Evolutionary conservation across 2,113 vertebrate genomes (phyloP).

Genomic region (Acrocephalus arundinaceus): DNA sequence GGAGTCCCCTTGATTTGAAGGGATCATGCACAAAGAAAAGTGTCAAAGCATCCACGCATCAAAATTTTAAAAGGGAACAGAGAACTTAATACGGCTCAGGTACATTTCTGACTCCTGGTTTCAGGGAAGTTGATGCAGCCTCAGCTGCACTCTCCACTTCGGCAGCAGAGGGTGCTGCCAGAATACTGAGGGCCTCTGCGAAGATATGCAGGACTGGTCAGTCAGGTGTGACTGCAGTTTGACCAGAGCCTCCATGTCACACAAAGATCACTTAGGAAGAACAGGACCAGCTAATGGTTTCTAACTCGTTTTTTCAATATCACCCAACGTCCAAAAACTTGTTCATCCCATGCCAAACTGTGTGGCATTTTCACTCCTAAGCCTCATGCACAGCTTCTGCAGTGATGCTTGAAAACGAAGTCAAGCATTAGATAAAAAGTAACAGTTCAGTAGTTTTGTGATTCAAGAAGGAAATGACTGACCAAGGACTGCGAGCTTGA

Average conservation of each 20-base stretch:
- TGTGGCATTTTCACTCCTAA: neutral
- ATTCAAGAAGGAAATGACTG: neutral
- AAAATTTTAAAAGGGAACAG: neutral
- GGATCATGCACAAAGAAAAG: neutral
- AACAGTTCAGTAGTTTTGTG: neutral
- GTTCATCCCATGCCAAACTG: neutral
- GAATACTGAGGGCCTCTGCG: neutral
- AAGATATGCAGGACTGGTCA: neutral
- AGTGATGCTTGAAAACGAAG: neutral
- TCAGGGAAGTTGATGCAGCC: neutral
- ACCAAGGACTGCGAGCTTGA: neutral
- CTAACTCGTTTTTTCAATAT: neutral
- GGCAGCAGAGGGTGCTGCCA: slow-evolving; percentile 59
- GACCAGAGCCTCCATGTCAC: neutral
- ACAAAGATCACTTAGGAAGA: neutral
- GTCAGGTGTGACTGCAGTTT: neutral
- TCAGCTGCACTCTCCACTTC: neutral
- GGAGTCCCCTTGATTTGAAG: neutral
- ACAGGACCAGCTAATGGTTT: neutral
- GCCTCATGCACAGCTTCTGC: neutral
- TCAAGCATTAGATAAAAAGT: neutral
- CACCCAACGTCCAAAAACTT: neutral
- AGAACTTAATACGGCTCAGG: neutral
- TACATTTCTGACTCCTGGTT: neutral
- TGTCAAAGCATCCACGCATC: neutral